phyloP scores from a whole-genome alignment of 1,140 invertebrate species.

The Drosophila sulfurigaster region DNA sequence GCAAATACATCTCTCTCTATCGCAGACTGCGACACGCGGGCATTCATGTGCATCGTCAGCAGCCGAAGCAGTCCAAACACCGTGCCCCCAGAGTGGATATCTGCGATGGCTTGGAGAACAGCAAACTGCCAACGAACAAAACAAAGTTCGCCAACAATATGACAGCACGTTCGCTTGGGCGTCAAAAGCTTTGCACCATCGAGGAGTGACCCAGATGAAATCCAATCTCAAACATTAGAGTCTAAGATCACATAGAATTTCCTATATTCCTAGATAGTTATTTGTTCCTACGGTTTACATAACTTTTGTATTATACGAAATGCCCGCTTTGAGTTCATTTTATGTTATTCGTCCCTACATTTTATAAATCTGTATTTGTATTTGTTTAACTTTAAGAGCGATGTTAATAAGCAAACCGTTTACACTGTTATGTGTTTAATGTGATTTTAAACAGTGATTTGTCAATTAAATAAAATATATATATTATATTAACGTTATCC shows the following conservation, averaged over 20 bases:
- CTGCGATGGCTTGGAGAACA: slow-evolving; percentile 24
- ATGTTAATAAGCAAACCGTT: not conserved
- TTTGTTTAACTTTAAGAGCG: not conserved
- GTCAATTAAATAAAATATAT: slow-evolving; percentile 32
- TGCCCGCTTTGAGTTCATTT: slow-evolving; percentile 2
- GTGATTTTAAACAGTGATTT: slow-evolving; percentile 46
- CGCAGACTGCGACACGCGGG: slow-evolving; percentile 87
- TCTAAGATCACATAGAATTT: slow-evolving; percentile 11
- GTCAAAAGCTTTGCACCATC: slow-evolving; percentile 76
- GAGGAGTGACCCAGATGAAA: slow-evolving; percentile 59
- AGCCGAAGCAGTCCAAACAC: slow-evolving; percentile 45
- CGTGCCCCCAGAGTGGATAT: slow-evolving; percentile 23
- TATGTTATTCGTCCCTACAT: not conserved
- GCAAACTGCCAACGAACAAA: slow-evolving; percentile 17
- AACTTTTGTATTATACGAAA: slow-evolving; percentile 23
- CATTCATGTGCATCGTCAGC: slow-evolving; percentile 85
- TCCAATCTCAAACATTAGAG: slow-evolving; percentile 12
- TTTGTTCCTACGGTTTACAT: slow-evolving; percentile 28
- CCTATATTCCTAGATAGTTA: slow-evolving; percentile 7
- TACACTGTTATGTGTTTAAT: slow-evolving; percentile 29
- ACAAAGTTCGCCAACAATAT: slow-evolving; percentile 44
- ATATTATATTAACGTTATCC: not conserved
- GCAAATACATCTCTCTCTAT: slow-evolving; percentile 93
- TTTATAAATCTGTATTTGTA: not conserved
- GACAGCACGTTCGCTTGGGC: slow-evolving; percentile 46